phyloP scores from a whole-genome alignment of 2,113 vertebrate genomes.

The Cygnus buccinator region DNA sequence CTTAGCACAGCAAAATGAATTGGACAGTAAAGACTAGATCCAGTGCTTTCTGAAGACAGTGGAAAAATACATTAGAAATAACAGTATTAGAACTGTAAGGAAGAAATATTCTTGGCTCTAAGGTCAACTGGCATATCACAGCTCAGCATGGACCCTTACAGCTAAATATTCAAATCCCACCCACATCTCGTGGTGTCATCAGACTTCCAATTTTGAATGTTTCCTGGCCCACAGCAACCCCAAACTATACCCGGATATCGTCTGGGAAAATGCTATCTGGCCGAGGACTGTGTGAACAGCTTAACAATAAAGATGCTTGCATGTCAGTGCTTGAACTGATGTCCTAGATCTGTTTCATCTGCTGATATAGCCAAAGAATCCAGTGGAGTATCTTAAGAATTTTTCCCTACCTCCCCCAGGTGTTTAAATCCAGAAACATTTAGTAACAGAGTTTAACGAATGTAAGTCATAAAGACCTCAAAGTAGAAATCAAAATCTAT shows the following conservation, averaged over 20 bases:
- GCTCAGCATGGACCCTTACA: background rate
- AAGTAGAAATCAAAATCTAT: background rate
- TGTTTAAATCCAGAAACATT: conserved; percentile 5
- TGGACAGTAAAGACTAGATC: background rate
- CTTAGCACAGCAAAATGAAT: background rate
- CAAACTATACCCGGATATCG: background rate
- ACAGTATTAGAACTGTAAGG: background rate
- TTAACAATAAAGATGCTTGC: background rate
- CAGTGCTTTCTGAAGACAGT: background rate
- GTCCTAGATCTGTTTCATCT: background rate
- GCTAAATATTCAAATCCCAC: background rate
- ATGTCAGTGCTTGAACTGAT: background rate
- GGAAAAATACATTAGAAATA: background rate
- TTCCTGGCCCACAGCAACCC: background rate
- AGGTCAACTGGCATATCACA: background rate
- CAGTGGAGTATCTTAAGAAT: background rate
- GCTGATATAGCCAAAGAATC: background rate
- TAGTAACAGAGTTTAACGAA: background rate
- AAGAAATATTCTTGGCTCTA: background rate
- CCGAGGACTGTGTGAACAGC: background rate
- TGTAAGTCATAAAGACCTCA: background rate
- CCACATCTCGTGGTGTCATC: background rate
- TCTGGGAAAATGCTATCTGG: background rate
- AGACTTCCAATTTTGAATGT: background rate
- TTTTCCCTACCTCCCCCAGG: background rate